phyloP scores from a whole-genome alignment of 2,797 vertebrate species.

The Acomys russatus region DNA sequence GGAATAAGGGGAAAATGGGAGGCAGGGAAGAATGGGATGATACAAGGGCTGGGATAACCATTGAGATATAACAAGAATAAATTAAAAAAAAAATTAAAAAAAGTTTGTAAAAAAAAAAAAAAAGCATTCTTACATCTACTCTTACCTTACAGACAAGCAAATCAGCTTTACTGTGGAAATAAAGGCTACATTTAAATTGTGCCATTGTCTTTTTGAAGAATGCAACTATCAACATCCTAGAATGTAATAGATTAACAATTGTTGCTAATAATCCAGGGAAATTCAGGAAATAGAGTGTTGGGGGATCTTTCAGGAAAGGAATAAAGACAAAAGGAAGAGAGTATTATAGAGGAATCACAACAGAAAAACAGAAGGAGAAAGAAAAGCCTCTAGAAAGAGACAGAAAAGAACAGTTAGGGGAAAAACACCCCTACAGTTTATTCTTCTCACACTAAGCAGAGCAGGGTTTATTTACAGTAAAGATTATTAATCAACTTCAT shows the following conservation, averaged over 20 bases:
- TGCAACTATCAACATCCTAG: neutral
- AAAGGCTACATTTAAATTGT: neutral
- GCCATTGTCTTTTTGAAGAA: neutral
- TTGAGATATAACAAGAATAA: too few relatives aligned
- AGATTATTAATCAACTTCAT: neutral
- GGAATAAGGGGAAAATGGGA: too few relatives aligned
- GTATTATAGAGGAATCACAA: rapidly evolving
- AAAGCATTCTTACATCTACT: neutral
- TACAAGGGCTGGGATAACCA: too few relatives aligned
- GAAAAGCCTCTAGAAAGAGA: neutral
- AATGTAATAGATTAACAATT: constrained; percentile 6
- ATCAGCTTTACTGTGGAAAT: constrained; percentile 16
- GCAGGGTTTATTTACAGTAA: neutral
- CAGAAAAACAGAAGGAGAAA: neutral
- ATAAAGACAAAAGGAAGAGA: neutral
- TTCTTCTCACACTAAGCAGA: neutral
- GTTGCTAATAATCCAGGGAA: neutral
- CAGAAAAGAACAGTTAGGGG: neutral
- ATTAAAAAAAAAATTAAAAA: too few relatives aligned
- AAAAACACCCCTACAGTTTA: neutral
- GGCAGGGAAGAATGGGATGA: too few relatives aligned
- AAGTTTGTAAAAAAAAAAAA: too few relatives aligned
- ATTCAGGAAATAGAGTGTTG: neutral
- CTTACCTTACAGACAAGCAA: neutral
- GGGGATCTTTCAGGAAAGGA: neutral